Base-by-base conservation (phyloP, 37 sponge, comb jelly and placozoan species). In the Beroe ovata region DNA sequence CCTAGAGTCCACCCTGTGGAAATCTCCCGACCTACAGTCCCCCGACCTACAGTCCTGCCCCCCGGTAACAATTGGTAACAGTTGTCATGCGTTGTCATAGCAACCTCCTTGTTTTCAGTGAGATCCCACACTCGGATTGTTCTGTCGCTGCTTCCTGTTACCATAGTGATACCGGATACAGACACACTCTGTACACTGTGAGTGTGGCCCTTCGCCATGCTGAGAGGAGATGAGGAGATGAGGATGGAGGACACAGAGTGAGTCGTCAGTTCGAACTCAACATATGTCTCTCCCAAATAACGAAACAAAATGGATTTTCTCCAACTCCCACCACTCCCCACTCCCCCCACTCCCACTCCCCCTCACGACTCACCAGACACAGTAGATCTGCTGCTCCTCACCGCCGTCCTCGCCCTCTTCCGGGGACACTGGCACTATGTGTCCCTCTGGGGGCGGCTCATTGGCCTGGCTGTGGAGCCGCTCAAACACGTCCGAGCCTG, bases 181-280 rank as follows among this genome's bases (percentile, higher is more conserved):
- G 84, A 77, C 0, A 77, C 84, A 11, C 29, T 21, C 84, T 77
- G 84, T 19, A 77, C 84, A 40, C 84, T 77, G 84, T 77, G 84
- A 6, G 84, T 77, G 84, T 77, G 84, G 0, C 84, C 84, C 47
- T 77, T 77, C 41, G 84, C 84, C 84, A 77, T 77, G 41, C 84
- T 77, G 84, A 8, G 38, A 30, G 21, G 22, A 61, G n/a, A n/a
- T n/a, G n/a, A n/a, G n/a, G n/a, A n/a, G n/a, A n/a, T n/a, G n/a
- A n/a, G n/a, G n/a, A n/a, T n/a, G n/a, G n/a, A n/a, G n/a, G n/a
- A n/a, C n/a, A n/a, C n/a, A n/a, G n/a, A n/a, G n/a, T n/a, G n/a
- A n/a, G n/a, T n/a, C n/a, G n/a, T n/a, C n/a, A n/a, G n/a, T n/a
- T n/a, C n/a, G n/a, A n/a, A n/a, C n/a, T n/a, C n/a, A n/a, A n/a